phyloP scores from a whole-genome alignment of 2,113 vertebrate species.

The Rallus limicola region DNA sequence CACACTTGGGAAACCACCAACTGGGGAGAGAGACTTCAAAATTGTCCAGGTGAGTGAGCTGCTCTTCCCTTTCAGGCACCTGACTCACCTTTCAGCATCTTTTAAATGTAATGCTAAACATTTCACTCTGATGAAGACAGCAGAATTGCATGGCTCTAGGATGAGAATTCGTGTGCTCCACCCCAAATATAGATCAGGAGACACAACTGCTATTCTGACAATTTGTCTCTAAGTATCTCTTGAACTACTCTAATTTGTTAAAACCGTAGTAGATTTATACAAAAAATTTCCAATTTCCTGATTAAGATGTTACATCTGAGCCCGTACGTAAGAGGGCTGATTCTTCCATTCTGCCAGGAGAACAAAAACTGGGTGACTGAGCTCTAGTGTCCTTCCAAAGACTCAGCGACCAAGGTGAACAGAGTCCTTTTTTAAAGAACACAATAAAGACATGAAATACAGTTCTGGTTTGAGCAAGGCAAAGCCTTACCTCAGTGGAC shows the following conservation, averaged over 20 bases:
- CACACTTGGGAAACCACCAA: neutral
- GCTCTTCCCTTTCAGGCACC: neutral
- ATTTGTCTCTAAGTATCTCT: neutral
- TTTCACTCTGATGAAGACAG: neutral
- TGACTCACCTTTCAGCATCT: neutral
- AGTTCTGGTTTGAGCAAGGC: neutral
- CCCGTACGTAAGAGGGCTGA: neutral
- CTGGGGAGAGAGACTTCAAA: neutral
- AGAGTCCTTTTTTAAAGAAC: neutral
- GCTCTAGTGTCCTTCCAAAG: neutral
- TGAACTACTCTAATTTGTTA: neutral
- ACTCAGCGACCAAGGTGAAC: neutral
- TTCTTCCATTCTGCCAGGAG: neutral
- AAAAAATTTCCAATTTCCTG: neutral
- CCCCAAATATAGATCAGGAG: neutral
- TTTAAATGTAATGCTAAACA: neutral
- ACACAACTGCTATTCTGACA: neutral
- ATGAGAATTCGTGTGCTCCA: neutral
- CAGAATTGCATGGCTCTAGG: neutral
- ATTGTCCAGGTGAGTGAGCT: neutral
- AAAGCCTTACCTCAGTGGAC: neutral
- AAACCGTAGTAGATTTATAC: neutral
- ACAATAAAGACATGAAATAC: neutral
- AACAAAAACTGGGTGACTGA: neutral
- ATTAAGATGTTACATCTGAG: neutral